These are phyloP conservation scores for Microplitis demolitor DNA, from an alignment of 1,140 invertebrate genomes.

Conservation along the genomic window DNA sequence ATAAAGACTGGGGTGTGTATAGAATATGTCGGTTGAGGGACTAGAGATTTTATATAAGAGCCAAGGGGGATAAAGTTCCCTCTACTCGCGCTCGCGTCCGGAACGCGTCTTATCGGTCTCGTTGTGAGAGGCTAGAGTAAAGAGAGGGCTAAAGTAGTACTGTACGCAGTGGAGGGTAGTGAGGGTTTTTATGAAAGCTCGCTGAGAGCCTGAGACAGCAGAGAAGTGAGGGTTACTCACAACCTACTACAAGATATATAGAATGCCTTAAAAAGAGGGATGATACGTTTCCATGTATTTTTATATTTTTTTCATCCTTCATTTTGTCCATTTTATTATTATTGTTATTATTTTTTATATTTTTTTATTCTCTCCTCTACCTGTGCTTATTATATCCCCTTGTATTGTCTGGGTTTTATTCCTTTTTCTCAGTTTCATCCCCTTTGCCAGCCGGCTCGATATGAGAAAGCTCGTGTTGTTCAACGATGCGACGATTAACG, in stretches of 20 bases:
- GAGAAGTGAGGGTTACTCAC: neutral
- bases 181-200: neutral
- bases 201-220: neutral
- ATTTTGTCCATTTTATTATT: neutral
- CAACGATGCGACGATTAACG: slow-evolving; percentile 35
- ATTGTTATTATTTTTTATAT: neutral
- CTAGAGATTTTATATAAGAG: no score
- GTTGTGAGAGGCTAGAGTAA: neutral
- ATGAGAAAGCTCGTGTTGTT: slow-evolving; percentile 12
- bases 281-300: neutral
- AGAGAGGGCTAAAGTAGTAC: neutral
- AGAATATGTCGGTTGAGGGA: slow-evolving; percentile 1
- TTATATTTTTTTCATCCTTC: neutral
- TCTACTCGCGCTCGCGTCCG: neutral
- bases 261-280: neutral
- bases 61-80: slow-evolving; percentile 15
- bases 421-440: neutral
- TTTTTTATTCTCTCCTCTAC: neutral
- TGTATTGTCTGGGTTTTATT: neutral
- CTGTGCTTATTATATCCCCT: neutral
- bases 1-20: slow-evolving; percentile 5
- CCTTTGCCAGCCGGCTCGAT: slow-evolving; percentile 8
- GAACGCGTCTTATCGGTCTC: slow-evolving; percentile 17
- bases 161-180: neutral
- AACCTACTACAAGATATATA: neutral